Conservation (phyloP, 2,888 invertebrate species). For the Keiferia lycopersicella region DNA sequence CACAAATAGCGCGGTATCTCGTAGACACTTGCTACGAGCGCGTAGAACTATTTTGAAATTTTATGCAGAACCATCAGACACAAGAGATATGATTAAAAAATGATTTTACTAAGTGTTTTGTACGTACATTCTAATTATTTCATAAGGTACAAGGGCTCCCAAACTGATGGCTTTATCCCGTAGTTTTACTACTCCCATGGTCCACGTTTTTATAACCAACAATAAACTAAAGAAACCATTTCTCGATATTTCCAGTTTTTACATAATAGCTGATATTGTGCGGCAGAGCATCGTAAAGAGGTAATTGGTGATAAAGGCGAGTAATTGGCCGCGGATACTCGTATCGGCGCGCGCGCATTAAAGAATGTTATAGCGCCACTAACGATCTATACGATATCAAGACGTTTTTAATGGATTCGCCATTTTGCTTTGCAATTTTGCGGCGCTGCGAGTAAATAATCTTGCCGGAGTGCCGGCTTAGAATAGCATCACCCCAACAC, state of each 20-base stretch:
- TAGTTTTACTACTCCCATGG: too few species aligned
- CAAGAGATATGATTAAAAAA: too few species aligned
- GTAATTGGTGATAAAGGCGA: constrained; percentile 70
- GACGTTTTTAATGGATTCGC: neutral
- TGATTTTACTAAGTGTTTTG: too few species aligned
- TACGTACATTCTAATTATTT: too few species aligned
- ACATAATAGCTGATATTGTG: constrained; percentile 48
- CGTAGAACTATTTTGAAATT: too few species aligned
- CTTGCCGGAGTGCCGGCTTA: too few species aligned
- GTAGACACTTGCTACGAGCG: too few species aligned
- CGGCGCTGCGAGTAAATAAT: neutral
- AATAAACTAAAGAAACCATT: constrained; percentile 30
- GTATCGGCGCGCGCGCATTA: constrained; percentile 62
- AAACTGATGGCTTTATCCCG: too few species aligned
- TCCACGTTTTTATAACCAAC: neutral
- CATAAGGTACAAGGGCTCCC: too few species aligned
- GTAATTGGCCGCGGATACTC: constrained; percentile 62
- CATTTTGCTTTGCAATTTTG: neutral
- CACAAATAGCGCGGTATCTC: too few species aligned
- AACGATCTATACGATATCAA: constrained; percentile 55
- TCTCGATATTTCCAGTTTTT: constrained; percentile 30
- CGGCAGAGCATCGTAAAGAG: constrained; percentile 66
- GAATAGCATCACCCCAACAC: too few species aligned
- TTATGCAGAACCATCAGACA: too few species aligned
- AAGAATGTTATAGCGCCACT: constrained; percentile 49